These are phyloP conservation scores for Leptestheria dahalacensis DNA, from an alignment of 1,140 invertebrate species.

Conservation along the genomic window DNA sequence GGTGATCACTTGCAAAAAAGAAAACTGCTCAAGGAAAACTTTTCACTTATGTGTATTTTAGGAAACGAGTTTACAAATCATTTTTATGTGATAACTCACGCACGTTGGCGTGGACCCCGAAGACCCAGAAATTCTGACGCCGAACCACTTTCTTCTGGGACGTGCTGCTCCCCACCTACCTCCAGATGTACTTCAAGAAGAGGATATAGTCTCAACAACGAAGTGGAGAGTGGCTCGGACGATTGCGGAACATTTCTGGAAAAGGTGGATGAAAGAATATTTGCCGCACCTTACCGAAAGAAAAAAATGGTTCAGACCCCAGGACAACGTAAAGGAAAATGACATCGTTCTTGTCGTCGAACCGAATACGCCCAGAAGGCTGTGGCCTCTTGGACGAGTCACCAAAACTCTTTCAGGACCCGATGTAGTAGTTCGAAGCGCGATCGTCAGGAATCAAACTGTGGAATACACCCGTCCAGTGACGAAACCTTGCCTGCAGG, in stretches of 20 bases:
- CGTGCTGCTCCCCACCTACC: background rate
- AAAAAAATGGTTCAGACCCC: background rate
- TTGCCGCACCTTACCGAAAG: background rate
- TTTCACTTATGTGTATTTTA: background rate
- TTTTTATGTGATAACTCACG: background rate
- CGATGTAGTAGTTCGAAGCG: background rate
- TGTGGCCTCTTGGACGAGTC: background rate
- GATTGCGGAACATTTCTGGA: background rate
- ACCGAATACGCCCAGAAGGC: background rate
- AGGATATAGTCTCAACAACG: background rate
- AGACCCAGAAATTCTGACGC: background rate
- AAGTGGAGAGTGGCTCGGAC: background rate
- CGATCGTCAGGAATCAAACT: background rate
- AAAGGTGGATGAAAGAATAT: background rate
- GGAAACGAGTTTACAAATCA: background rate
- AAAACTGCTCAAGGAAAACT: background rate
- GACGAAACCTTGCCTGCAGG: background rate
- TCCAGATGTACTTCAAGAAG: background rate
- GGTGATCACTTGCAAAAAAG: background rate
- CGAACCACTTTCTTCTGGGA: slow-evolving; percentile 3
- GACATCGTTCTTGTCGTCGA: background rate
- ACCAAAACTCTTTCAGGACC: background rate
- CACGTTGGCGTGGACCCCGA: background rate
- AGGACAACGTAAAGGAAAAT: background rate
- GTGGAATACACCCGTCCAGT: background rate